phyloP scores from a whole-genome alignment of 1,140 invertebrate genomes.

The Heliconius himera region DNA sequence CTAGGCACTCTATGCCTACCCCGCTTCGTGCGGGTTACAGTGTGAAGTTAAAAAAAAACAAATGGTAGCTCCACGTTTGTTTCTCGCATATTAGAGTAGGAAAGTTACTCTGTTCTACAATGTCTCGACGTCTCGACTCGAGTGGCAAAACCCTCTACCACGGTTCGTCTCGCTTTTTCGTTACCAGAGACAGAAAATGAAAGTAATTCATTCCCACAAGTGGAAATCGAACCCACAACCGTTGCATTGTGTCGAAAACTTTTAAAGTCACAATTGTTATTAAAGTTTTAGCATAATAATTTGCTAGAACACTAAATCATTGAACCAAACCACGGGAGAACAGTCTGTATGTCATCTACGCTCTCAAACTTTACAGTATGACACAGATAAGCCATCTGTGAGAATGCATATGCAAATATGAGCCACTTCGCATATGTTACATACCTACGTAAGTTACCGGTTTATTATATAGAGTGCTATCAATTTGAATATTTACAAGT shows the following conservation, averaged over 20 bases:
- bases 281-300: background rate
- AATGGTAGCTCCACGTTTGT: too few relatives aligned
- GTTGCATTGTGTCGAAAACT: too few relatives aligned
- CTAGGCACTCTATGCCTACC: background rate
- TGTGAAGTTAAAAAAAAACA: background rate
- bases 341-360: background rate
- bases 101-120: too few relatives aligned
- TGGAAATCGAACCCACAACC: background rate
- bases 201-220: background rate
- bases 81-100: too few relatives aligned
- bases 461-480: background rate
- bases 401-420: background rate
- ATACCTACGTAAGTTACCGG: background rate
- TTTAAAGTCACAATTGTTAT: background rate
- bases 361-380: constrained; percentile 4
- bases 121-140: too few relatives aligned
- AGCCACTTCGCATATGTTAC: background rate
- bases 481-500: background rate
- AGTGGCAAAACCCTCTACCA: too few relatives aligned
- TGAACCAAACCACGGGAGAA: background rate
- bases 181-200: too few relatives aligned
- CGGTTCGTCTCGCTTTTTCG: too few relatives aligned
- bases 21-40: background rate
- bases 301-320: background rate
- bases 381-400: background rate